These are phyloP conservation scores for Poecilus cupreus DNA, from an alignment of 2,888 invertebrate genomes.

Conservation along the genomic window DNA sequence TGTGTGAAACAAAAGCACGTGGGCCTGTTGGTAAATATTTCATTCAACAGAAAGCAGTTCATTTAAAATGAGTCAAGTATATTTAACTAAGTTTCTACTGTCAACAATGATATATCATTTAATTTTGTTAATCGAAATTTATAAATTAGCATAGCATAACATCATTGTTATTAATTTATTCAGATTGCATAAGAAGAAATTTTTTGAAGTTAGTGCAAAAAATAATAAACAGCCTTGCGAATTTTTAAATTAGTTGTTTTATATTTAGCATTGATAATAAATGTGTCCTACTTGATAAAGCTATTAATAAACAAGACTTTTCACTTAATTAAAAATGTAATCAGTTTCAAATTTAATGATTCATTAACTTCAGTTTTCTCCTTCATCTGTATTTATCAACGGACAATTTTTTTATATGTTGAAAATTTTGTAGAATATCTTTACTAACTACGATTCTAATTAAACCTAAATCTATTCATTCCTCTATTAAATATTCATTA, in stretches of 20 bases:
- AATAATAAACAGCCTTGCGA: neutral
- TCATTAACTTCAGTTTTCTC: neutral
- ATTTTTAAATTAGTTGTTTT: too few species aligned
- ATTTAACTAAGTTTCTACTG: slow-evolving; percentile 21
- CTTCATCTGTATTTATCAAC: neutral
- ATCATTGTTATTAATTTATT: slow-evolving; percentile 14
- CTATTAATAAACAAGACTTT: neutral
- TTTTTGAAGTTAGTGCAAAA: neutral
- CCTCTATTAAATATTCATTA: slow-evolving; percentile 22
- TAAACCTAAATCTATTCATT: neutral
- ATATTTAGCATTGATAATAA: neutral
- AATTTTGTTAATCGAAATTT: neutral
- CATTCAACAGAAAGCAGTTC: neutral
- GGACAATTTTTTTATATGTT: neutral
- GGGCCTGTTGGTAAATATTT: neutral
- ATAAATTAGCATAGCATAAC: slow-evolving; percentile 9
- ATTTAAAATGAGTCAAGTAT: slow-evolving; percentile 23
- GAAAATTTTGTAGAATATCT: neutral
- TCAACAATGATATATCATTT: slow-evolving; percentile 4
- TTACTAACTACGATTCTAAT: too few species aligned
- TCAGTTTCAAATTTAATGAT: neutral
- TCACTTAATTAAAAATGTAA: neutral
- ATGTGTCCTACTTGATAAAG: neutral
- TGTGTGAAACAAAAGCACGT: neutral
- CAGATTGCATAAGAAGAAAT: neutral